These are phyloP conservation scores for Hypomecis atomaria DNA, from an alignment of 2,888 invertebrate species.

Conservation along the genomic window DNA sequence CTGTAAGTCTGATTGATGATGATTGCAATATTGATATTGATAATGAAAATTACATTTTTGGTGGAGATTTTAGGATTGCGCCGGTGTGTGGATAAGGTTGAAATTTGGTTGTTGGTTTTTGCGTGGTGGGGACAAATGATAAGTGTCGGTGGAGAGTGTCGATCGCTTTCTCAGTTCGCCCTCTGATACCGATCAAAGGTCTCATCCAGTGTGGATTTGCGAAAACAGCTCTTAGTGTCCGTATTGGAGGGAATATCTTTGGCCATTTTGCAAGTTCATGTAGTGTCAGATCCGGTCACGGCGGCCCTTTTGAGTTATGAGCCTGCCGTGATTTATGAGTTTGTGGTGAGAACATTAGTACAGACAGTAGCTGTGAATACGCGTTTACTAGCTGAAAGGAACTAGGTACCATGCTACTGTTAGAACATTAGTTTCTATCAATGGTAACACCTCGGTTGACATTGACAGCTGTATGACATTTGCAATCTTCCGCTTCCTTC, in stretches of 20 bases:
- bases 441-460: too few relatives aligned
- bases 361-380: slow-evolving; percentile 26
- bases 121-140: slow-evolving; percentile 59
- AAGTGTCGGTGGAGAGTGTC: slow-evolving; percentile 69
- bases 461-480: too few relatives aligned
- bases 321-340: slow-evolving; percentile 68
- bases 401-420: not conserved
- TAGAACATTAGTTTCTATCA: too few relatives aligned
- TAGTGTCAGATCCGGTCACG: slow-evolving; percentile 64
- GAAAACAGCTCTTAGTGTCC: slow-evolving; percentile 62
- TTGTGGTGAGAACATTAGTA: slow-evolving; percentile 11
- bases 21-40: slow-evolving; percentile 34
- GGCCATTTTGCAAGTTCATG: slow-evolving; percentile 66
- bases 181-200: slow-evolving; percentile 74
- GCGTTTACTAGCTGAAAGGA: not conserved
- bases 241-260: slow-evolving; percentile 63
- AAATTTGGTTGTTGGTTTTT: slow-evolving; percentile 47
- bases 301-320: slow-evolving; percentile 64
- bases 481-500: too few relatives aligned
- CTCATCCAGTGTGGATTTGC: slow-evolving; percentile 60
- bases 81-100: slow-evolving; percentile 48
- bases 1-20: slow-evolving; percentile 37
- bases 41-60: slow-evolving; percentile 26
- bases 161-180: slow-evolving; percentile 72
- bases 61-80: slow-evolving; percentile 22